Evolutionary conservation across 2,888 invertebrate genomes (phyloP), one percentile per base, ranked within the genome.

Genomic region (Periphyllus acericola): DNA sequence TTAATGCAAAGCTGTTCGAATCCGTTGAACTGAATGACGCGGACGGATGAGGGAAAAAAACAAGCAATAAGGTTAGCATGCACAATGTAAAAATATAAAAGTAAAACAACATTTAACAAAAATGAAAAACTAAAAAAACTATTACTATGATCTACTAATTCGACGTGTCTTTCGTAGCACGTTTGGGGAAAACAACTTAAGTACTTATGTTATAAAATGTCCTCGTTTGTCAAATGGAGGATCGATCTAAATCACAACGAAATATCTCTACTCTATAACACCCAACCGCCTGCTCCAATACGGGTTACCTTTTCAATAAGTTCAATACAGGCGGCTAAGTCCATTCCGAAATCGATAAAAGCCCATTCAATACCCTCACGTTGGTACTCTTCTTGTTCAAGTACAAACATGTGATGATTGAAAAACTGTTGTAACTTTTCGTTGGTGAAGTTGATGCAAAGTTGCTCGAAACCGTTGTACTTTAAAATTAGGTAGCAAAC

Each of bases 401-500:
- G 95, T 91, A 98, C 97, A 93, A 98, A 98, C 98, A 98, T 98
- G 95, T 98, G 96, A 92, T 98, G 98, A 93, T 98, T 98, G 96
- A 98, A 98, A 95, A 98, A 98, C 93, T 98, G 98, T 94, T 98
- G 98, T 91, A 98, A 94, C 93, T 97, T 97, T 94, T 98, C 98
- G 93, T 98, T 98, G 93, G 98, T 98, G 94, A 98, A 98, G 94
- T 98, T 98, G 95, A 98, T 98, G 94, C 98, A 98, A 92, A 98
- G 94, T 94, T 98, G 98, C 94, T 98, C 98, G 94, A 98, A 98
- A 93, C 97, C 97, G 94, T 98, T 98, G 94, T 91, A 96, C 96
- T 96, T 91, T 89, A 90, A 46, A 89, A 86, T 80, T 72, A 75
- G 84, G 83, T 88, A 80, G 72, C 46, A 89, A 78, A 85, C 60